Evolutionary conservation across 2,888 invertebrate species (phyloP).

Genomic region (Drosophila paucipuncta): DNA sequence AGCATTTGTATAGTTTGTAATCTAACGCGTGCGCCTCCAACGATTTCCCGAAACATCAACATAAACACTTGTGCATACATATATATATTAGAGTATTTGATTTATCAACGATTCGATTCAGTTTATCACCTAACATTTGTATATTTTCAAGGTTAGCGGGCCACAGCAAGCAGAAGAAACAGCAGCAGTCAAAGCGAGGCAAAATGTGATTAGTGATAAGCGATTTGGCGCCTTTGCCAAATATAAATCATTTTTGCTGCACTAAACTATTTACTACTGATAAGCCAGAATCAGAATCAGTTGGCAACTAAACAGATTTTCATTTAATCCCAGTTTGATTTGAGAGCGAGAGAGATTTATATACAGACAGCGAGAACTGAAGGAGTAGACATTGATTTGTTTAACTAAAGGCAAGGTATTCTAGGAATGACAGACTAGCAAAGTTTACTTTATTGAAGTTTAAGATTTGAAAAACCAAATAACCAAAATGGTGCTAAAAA

Average conservation of each 20-base stretch:
- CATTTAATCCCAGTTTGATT: neutral
- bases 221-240: conserved; percentile 20
- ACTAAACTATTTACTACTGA: conserved; percentile 42
- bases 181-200: conserved; percentile 11
- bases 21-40: conserved; percentile 59
- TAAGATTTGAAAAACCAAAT: neutral
- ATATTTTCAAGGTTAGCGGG: conserved; percentile 70
- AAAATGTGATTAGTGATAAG: conserved; percentile 55
- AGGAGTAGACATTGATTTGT: neutral
- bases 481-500: neutral
- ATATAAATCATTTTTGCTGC: conserved; percentile 29
- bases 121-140: conserved; percentile 27
- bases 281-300: conserved; percentile 30
- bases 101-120: conserved; percentile 51
- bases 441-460: neutral
- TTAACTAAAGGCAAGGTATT: neutral
- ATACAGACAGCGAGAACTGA: neutral
- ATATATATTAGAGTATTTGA: conserved; percentile 15
- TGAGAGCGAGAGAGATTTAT: neutral
- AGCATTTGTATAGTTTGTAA: conserved; percentile 41
- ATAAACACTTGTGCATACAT: neutral
- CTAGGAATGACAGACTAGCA: no score
- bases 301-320: conserved; percentile 45
- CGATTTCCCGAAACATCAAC: conserved; percentile 19
- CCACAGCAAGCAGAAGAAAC: conserved; percentile 30